Evolutionary conservation across 2,113 vertebrate species (phyloP), one percentile per base, ranked within the genome.

Genomic region (Oenanthe melanoleuca): DNA sequence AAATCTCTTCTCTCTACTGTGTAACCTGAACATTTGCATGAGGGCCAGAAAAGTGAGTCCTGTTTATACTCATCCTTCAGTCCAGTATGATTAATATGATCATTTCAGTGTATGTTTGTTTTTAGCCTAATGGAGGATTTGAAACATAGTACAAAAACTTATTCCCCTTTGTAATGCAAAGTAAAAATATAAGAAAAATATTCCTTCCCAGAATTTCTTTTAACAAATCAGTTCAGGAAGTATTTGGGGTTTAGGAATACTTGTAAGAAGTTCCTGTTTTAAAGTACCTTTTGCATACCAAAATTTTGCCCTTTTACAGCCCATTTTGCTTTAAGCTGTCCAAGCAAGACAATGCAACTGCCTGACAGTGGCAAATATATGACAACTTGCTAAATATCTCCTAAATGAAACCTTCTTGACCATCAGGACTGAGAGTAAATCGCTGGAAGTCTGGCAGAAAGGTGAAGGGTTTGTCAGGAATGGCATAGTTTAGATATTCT

Each of bases 21-120:
- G 60, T 19, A 55, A 60, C 14, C 42, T 37, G 33, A 83, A 37
- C 11, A 15, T 19, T 24, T 31, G 34, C 17, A 16, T 0, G 1
- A 28, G 25, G 18, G 29, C 40, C 38, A 22, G 34, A 38, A 65
- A 56, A 44, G 14, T 0, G 0, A 47, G 20, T 61, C 12, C 33
- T 66, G 13, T 49, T 64, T 40, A 11, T 37, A 22, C 0, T 56
- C 44, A n/a, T 15, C 7, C 20, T 67, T 47, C 44, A 37, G 14
- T 29, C 22, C 25, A 3, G 8, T 17, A 19, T 9, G 12, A 49
- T 61, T 61, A 24, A 56, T 28, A 28, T 24, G 3, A 61, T 60
- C 14, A 50, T 53, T 72, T 57, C 40, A 60, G 44, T 38, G 18
- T 21, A 4, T n/a, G 9, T 7, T 45, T 50, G 11, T 12, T 84